Base-by-base conservation (phyloP, 2,113 vertebrate species). In the Balaeniceps rex region DNA sequence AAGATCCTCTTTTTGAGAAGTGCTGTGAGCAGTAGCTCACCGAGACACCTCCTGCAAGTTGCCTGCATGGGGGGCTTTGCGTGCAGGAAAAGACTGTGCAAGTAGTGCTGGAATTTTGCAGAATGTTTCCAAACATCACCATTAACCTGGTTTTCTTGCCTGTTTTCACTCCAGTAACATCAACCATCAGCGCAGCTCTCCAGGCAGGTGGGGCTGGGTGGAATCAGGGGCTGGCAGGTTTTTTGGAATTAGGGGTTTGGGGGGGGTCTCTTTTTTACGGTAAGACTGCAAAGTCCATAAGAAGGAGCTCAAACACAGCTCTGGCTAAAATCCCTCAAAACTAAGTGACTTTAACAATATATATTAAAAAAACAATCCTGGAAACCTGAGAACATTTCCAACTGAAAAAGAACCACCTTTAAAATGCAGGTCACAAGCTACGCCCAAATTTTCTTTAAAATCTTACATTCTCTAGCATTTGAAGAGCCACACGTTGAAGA, bases 251-350 rank as follows among this genome's bases (percentile, higher is more conserved):
- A 10, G 16, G 47, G 44, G 9, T 3, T 33, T 15, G 2, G 6
- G 19, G 24, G 28, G 25, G 38, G 9, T 33, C 14, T 42, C 42
- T n/a, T 19, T 19, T 34, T 21, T 47, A 31, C 72, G 47, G 40
- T 34, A 31, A 77, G 5, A 42, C 9, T 47, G 8, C 34, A 40
- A 68, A 80, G 83, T 76, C 90, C 54, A 14, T 94, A 70, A 96
- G 92, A 95, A 93, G 90, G 83, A 96, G 90, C 83, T 97, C 88
- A 96, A 84, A 83, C 69, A 70, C 90, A 92, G 90, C 58, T 70
- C 74, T 1, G 2, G 8, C 46, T 68, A 25, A 82, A 74, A 91
- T 23, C 74, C 65, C 70, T 34, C 54, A 34, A 28, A 96, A 86
- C 36, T 25, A 28, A 87, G 10, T 28, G 54, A 31, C 7, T 91